Evolutionary conservation across 1,140 invertebrate genomes (phyloP), one percentile per base, ranked within the genome.

Genomic region (Berghia stephanieae): DNA sequence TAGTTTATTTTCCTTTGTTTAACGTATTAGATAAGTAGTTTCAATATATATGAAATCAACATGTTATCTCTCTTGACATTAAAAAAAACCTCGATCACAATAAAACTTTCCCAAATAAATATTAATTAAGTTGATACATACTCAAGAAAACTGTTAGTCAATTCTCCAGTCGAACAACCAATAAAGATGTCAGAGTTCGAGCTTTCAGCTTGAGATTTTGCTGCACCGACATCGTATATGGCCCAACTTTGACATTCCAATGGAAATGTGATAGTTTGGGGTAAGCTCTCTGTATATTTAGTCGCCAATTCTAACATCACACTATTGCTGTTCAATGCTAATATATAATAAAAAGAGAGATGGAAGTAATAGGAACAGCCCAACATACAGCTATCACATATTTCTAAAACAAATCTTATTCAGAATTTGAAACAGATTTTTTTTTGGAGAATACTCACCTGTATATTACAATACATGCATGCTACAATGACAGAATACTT

Each of bases 201-300:
- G 40, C 31, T 38, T 34, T 72, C 67, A 18, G 68, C 38, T 13
- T 52, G 66, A 42, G 57, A 76, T 13, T 60, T 75, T 42, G 42
- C 18, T 5, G 57, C 57, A 16, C 55, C 52, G 13, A 79, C 60
- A 21, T 85, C 81, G 55, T 44, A 60, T 68, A 82, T 79, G 4
- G 78, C 82, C 85, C 85, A 86, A 10, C 82, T 79, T 21, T 77
- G 55, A 66, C 80, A 81, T 13, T 44, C 21, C 21, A 85, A 55
- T 5, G 77, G 67, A 49, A 80, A 80, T 31, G 80, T 79, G 24
- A 82, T 43, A 34, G 81, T 76, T 18, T 84, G 81, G 5, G 83
- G 79, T 6, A 85, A 69, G 13, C 85, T 80, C 72, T 78, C 81
- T 40, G 79, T 82, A 63, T 52, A 80, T 40, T 83, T 83, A 34